phyloP scores from a whole-genome alignment of 2,888 invertebrate species.

The Tribolium freemani region DNA sequence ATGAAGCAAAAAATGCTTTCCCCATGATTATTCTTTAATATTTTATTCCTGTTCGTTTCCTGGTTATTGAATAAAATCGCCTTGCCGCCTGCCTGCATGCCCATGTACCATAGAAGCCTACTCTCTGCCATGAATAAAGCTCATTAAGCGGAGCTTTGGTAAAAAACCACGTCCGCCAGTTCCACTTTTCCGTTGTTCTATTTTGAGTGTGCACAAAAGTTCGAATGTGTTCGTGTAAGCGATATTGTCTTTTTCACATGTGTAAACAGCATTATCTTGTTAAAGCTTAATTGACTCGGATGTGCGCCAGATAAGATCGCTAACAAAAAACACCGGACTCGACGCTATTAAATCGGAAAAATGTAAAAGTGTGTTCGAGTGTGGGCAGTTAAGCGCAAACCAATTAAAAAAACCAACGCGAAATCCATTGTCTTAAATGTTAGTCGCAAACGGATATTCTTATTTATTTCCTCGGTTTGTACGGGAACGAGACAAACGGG shows the following conservation, averaged over 20 bases:
- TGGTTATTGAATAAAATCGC: background rate
- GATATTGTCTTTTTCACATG: constrained; percentile 43
- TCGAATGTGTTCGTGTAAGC: constrained; percentile 30
- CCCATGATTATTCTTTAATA: no score
- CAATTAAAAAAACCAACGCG: constrained; percentile 26
- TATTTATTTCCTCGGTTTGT: background rate
- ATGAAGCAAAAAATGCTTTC: no score
- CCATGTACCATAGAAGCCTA: background rate
- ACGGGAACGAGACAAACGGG: background rate
- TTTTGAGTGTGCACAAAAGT: background rate
- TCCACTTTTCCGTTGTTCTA: constrained; percentile 6
- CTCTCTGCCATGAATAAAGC: background rate
- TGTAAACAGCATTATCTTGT: constrained; percentile 47
- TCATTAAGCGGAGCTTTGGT: background rate
- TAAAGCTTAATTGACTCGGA: constrained; percentile 46
- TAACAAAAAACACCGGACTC: constrained; percentile 22
- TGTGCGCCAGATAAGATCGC: constrained; percentile 39
- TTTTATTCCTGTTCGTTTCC: background rate
- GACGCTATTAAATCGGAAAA: constrained; percentile 33
- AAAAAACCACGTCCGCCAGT: background rate
- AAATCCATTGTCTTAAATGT: constrained; percentile 32
- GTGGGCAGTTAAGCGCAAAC: constrained; percentile 23
- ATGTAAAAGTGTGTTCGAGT: constrained; percentile 1
- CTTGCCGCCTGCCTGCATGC: background rate
- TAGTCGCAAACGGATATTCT: background rate